Base-by-base conservation (phyloP, 1,140 invertebrate genomes). In the Penaeus japonicus region DNA sequence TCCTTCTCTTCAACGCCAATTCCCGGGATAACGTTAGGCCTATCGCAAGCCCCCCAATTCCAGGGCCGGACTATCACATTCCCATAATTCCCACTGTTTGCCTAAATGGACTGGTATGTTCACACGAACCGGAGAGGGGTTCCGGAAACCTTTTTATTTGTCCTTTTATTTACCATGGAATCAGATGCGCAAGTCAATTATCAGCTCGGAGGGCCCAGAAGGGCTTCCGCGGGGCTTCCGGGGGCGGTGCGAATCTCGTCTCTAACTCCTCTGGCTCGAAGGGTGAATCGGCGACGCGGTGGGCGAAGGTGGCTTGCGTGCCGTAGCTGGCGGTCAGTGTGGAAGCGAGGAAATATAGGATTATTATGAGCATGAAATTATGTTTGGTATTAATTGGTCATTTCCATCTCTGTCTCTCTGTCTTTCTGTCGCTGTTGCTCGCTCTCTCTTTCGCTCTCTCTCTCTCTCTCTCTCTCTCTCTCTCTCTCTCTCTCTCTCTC, bases 311-410 rank as follows among this genome's bases (percentile, higher is more conserved):
- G 55, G 59, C 24, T 73, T 57, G 62, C 20, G 82, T 22, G 18
- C 27, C n/a, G 75, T 79, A 30, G 39, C 39, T n/a, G 59, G 27
- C 5, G 75, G 77, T 79, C 73, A 80, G 65, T 24, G 59, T n/a
- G 78, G 85, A 22, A 55, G 70, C 62, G 53, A 59, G 88, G 59
- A 84, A 89, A 80, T 89, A 89, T 89, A 57, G 82, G 70, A 84
- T 89, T 89, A 85, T 89, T 89, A 89, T 89, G 83, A 85, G 75
- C 88, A 89, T 89, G 88, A 89, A 89, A 89, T 89, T 85, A 89
- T 89, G 88, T 89, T 80, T 85, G 88, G 78, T 89, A 89, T 89
- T 85, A 89, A 89, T 89, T 89, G 87, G 73, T 59, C 81, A 65
- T 89, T 89, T 88, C 86, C 59, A 82, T 89, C 59, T 53, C 85